Conservation (phyloP, 1,140 invertebrate species). For the Drosophila dunni region DNA sequence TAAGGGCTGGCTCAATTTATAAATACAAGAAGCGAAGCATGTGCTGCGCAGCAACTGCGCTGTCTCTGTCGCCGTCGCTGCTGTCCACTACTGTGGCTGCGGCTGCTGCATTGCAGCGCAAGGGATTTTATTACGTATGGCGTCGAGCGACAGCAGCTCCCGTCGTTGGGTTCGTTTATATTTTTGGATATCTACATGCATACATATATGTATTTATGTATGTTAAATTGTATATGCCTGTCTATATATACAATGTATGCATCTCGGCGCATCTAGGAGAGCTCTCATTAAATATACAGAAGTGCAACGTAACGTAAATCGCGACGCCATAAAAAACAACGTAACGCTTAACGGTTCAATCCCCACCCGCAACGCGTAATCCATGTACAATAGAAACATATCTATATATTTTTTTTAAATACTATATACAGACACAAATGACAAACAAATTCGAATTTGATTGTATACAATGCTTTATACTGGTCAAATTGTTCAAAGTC, state of each 20-base stretch:
- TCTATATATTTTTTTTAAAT: constrained; percentile 19
- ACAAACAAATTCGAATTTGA: constrained; percentile 6
- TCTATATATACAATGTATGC: constrained; percentile 3
- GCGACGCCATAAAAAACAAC: constrained; percentile 53
- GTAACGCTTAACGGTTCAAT: constrained; percentile 45
- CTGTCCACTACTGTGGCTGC: constrained; percentile 9
- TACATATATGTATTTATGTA: constrained; percentile 42
- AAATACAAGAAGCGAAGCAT: constrained; percentile 74
- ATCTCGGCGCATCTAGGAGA: constrained; percentile 39
- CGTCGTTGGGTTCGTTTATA: constrained; percentile 69
- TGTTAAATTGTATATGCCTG: constrained; percentile 6
- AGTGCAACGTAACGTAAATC: constrained; percentile 47
- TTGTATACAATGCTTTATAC: constrained; percentile 5
- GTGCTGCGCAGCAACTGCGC: constrained; percentile 58
- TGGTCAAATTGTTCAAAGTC: constrained; percentile 8
- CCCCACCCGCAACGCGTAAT: constrained; percentile 33
- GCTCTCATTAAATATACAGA: constrained; percentile 33
- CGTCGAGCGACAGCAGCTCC: constrained; percentile 29
- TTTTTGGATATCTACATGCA: constrained; percentile 79
- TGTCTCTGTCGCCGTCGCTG: constrained; percentile 11
- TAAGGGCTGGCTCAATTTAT: constrained; percentile 80
- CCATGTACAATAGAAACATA: background rate
- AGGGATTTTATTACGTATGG: constrained; percentile 80
- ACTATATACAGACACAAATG: constrained; percentile 9
- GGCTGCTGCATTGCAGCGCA: constrained; percentile 62